These are phyloP conservation scores for Netelia fuscicornis DNA, from an alignment of 2,888 invertebrate genomes.

Conservation along the genomic window DNA sequence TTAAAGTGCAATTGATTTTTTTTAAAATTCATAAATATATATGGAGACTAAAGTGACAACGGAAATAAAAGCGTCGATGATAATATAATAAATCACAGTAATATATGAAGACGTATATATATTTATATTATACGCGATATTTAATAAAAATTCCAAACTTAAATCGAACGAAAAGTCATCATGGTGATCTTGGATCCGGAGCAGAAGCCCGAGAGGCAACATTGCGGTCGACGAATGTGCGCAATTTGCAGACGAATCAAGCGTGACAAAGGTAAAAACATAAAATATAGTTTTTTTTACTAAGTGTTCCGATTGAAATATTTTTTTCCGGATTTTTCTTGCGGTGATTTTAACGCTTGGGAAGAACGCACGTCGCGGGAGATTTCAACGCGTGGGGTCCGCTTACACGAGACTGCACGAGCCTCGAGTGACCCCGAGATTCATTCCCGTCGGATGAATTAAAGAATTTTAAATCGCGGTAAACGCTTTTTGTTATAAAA, in stretches of 20 bases:
- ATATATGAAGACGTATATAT: constrained; percentile 61
- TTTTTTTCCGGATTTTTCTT: constrained; percentile 9
- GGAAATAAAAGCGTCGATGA: constrained; percentile 39
- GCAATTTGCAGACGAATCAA: constrained; percentile 84
- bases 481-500: constrained; percentile 38
- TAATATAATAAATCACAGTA: constrained; percentile 61
- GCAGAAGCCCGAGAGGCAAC: constrained; percentile 83
- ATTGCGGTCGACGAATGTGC: constrained; percentile 83
- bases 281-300: constrained; percentile 47
- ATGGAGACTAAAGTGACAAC: constrained; percentile 52
- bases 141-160: constrained; percentile 23
- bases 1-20: constrained; percentile 58
- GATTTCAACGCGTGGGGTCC: constrained; percentile 71
- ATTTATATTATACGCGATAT: constrained; percentile 48
- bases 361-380: constrained; percentile 53
- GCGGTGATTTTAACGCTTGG: constrained; percentile 59
- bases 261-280: constrained; percentile 83
- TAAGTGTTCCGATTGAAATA: neutral
- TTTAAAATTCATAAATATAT: constrained; percentile 13
- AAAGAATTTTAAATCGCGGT: constrained; percentile 69
- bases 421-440: constrained; percentile 3
- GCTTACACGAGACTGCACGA: neutral
- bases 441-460: constrained; percentile 59
- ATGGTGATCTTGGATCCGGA: constrained; percentile 84
- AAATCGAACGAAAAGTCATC: constrained; percentile 67